phyloP scores from a whole-genome alignment of 1,140 invertebrate genomes.

The Plectrocnemia conspersa region DNA sequence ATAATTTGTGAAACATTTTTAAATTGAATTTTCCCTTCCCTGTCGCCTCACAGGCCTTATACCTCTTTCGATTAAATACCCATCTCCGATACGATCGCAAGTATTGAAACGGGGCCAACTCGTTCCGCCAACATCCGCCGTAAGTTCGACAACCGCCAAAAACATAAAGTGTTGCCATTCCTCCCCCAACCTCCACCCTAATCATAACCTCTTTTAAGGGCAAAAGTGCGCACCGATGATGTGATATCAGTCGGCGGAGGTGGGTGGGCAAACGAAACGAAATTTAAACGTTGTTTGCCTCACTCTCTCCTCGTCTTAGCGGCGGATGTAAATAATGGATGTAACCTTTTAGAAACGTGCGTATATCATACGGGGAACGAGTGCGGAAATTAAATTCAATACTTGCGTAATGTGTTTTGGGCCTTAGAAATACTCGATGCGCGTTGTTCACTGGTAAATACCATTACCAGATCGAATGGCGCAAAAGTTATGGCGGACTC shows the following conservation, averaged over 20 bases:
- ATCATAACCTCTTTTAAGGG: too few species aligned
- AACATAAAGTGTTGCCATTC: neutral
- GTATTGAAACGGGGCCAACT: too few species aligned
- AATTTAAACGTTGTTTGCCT: neutral
- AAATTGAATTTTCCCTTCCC: too few species aligned
- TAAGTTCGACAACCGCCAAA: conserved; percentile 13
- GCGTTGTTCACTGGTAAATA: conserved; percentile 25
- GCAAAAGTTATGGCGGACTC: conserved; percentile 10
- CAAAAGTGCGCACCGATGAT: conserved; percentile 24
- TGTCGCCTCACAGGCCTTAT: too few species aligned
- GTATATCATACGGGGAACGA: conserved; percentile 30
- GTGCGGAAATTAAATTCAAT: conserved; percentile 37
- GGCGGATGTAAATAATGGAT: conserved; percentile 36
- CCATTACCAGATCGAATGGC: neutral
- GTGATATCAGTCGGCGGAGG: conserved; percentile 12
- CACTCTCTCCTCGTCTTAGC: conserved; percentile 16
- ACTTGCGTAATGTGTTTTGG: conserved; percentile 36
- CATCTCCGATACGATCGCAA: too few species aligned
- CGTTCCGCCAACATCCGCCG: conserved; percentile 10
- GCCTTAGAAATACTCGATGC: conserved; percentile 15
- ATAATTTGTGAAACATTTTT: too few species aligned
- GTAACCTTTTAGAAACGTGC: conserved; percentile 33
- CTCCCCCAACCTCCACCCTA: too few species aligned
- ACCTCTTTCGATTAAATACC: too few species aligned
- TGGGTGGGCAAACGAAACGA: neutral